Evolutionary conservation across 2,888 invertebrate genomes (phyloP).

Genomic region (Metalampra italica): DNA sequence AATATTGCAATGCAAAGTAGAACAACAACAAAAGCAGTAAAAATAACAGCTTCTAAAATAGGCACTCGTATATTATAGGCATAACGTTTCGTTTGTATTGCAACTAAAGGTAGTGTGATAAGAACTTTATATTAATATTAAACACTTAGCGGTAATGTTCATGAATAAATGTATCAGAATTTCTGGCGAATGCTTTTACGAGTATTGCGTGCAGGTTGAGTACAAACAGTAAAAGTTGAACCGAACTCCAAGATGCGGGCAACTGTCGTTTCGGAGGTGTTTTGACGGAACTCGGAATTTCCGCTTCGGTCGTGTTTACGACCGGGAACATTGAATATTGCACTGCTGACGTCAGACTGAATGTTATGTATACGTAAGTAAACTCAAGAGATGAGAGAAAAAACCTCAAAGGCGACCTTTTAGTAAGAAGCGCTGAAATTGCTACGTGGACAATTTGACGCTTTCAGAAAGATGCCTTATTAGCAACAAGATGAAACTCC

Average conservation of each 20-base stretch:
- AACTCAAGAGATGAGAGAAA: not conserved
- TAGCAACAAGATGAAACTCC: too few relatives aligned
- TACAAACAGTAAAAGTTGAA: constrained; percentile 25
- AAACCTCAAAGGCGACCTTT: not conserved
- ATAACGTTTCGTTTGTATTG: too few relatives aligned
- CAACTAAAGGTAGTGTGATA: not conserved
- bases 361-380: constrained; percentile 10
- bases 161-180: constrained; percentile 32
- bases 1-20: too few relatives aligned
- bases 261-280: constrained; percentile 21
- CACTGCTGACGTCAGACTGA: constrained; percentile 13
- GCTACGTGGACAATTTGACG: too few relatives aligned
- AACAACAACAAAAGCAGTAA: too few relatives aligned
- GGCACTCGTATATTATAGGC: too few relatives aligned
- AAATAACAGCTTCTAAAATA: too few relatives aligned
- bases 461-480: too few relatives aligned
- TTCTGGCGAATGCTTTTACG: constrained; percentile 32
- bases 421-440: too few relatives aligned
- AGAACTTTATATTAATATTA: constrained; percentile 1
- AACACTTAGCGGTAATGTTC: constrained; percentile 22
- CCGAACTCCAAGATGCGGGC: constrained; percentile 22
- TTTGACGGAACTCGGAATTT: constrained; percentile 28
- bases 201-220: constrained; percentile 27
- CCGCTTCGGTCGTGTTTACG: constrained; percentile 24
- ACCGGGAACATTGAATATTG: constrained; percentile 30